Evolutionary conservation across 2,113 vertebrate genomes (phyloP).

Genomic region (Gracilinanus agilis): DNA sequence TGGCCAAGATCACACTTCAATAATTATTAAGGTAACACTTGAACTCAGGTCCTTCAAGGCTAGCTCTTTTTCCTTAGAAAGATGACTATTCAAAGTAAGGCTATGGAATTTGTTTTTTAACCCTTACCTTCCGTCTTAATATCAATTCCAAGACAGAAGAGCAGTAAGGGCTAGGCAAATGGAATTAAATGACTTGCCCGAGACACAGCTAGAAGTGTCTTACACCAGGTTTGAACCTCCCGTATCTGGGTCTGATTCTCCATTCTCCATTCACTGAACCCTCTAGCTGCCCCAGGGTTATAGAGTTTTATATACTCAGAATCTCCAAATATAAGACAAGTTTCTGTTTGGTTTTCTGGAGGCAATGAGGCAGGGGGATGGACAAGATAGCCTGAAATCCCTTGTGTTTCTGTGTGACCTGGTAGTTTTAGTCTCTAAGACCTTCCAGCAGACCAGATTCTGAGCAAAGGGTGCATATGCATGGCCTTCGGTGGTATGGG

Average conservation of each 20-base stretch:
- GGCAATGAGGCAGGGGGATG: not conserved
- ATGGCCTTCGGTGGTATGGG: not conserved
- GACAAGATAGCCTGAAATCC: not conserved
- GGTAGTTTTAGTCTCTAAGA: not conserved
- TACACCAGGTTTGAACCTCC: too few species aligned
- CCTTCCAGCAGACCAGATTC: slow-evolving; percentile 15
- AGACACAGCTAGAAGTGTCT: too few species aligned
- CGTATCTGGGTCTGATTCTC: too few species aligned
- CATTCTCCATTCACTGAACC: too few species aligned
- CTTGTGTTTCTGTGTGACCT: not conserved
- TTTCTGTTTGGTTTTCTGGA: not conserved
- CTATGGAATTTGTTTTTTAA: not conserved
- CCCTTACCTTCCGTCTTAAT: too few species aligned
- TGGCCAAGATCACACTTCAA: not conserved
- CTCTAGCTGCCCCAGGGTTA: too few species aligned
- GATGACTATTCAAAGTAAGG: not conserved
- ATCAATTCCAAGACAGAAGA: too few species aligned
- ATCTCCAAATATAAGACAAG: not conserved
- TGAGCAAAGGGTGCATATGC: not conserved
- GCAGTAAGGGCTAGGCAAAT: too few species aligned
- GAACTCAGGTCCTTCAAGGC: not conserved
- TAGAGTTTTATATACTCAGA: not conserved
- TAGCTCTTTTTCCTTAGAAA: not conserved
- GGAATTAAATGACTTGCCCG: too few species aligned
- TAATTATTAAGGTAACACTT: not conserved